A percentile compares a stretch with the other conserved stretches of the same genome.
These are phyloP conservation scores for Hippocampus abdominalis DNA, from an alignment of 2,113 vertebrate species.

Conservation along the genomic window DNA sequence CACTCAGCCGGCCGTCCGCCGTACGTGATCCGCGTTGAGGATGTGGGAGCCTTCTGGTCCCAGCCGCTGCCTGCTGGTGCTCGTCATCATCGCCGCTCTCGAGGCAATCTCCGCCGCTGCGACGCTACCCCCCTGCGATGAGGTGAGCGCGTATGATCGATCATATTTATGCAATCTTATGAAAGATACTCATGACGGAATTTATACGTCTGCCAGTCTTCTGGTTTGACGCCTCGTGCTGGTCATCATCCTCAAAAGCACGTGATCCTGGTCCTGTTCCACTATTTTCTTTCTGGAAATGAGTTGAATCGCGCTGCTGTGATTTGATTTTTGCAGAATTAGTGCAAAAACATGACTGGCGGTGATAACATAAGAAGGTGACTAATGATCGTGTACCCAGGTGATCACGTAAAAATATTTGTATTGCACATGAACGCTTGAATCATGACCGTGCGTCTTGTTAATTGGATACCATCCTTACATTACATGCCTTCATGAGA, in stretches of 20 bases:
- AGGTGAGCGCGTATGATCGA: conserved; percentile 38
- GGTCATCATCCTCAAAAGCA: no score
- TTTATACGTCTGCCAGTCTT: neutral
- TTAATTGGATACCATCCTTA: no score
- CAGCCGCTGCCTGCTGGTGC: conserved; percentile 28
- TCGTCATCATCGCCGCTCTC: conserved; percentile 46
- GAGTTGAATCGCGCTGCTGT: no score
- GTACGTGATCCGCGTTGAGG: conserved; percentile 43
- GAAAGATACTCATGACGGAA: neutral
- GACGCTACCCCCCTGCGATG: conserved; percentile 53
- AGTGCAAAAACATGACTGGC: neutral
- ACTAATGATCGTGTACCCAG: neutral
- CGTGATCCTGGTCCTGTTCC: neutral
- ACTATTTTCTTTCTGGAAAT: no score
- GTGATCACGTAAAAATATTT: no score
- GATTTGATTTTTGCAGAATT: neutral
- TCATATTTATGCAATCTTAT: neutral
- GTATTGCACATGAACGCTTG: no score
- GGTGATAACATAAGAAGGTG: no score
- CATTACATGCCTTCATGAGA: neutral
- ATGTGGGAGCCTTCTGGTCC: conserved; percentile 52
- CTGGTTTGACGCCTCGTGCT: neutral
- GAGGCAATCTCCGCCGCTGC: conserved; percentile 19
- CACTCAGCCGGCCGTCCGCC: conserved; percentile 26
- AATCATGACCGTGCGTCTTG: no score